A percentile compares a stretch with the other conserved stretches of the same genome.
phyloP scores from a whole-genome alignment of 2,888 invertebrate species.

The Palloptera scutellata region DNA sequence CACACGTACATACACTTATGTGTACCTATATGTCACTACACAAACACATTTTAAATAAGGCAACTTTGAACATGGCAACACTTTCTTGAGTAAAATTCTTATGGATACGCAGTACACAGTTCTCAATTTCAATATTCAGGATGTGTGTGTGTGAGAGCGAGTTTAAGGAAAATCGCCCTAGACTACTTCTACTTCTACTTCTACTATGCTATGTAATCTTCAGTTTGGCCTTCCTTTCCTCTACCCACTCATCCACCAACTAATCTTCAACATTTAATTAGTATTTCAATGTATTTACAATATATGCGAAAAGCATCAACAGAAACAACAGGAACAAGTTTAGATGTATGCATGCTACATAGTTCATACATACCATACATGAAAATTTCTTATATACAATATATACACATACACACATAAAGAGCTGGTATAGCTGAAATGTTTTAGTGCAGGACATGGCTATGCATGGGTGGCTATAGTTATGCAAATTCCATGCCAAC shows the following conservation, averaged over 20 bases:
- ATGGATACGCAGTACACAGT: neutral
- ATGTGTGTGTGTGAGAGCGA: neutral
- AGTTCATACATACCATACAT: neutral
- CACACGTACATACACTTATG: neutral
- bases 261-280: constrained; percentile 60
- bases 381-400: neutral
- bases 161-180: neutral
- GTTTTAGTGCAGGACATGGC: constrained; percentile 5
- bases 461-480: constrained; percentile 31
- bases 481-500: constrained; percentile 49
- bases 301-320: constrained; percentile 17
- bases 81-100: constrained; percentile 14
- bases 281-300: constrained; percentile 48
- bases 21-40: neutral
- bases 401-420: neutral
- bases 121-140: neutral
- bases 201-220: too few relatives aligned
- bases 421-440: neutral
- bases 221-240: neutral
- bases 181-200: too few relatives aligned
- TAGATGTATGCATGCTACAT: neutral
- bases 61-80: constrained; percentile 13
- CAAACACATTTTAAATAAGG: constrained; percentile 1
- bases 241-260: constrained; percentile 35
- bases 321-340: neutral